Base-by-base conservation (phyloP, 2,113 vertebrate genomes). In the Hoplias malabaricus region DNA sequence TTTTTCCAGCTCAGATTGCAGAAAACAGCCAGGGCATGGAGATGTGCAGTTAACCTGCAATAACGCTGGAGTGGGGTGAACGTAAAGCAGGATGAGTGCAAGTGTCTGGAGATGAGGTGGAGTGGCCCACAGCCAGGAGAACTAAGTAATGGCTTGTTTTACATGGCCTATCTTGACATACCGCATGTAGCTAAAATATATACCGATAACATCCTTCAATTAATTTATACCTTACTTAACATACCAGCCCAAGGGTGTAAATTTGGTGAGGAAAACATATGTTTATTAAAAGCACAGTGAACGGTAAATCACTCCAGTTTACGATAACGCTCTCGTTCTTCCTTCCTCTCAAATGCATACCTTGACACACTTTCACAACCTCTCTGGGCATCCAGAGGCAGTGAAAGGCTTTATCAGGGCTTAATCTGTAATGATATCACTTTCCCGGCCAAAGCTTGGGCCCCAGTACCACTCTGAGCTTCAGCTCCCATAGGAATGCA, bases 341-440 rank as follows among this genome's bases (percentile, higher is more conserved):
- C 25, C 7, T 66, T 40, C 66, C 23, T n/a, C 25, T 11, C 9
- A 29, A 54, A 2, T 19, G 13, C 46, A 66, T 53, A 69, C 65
- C 27, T 56, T 16, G 25, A 69, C 38, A 33, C 29, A 63, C 33
- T 50, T 31, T 42, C 62, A 67, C 31, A 19, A 33, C 31, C 23
- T 29, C 5, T 53, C 13, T 42, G 36, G 21, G 48, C 36, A 62
- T 75, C 46, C 48, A 56, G 65, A 66, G 36, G 12, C 56, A 61
- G 65, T 29, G 13, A 34, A 31, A 38, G 56, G 38, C 14, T 73
- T 80, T 85, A 81, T 84, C 61, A 57, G 33, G 61, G 48, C 21
- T 65, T 84, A 82, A 85, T 85, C 83, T 34, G 82, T 68, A 81
- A 83, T 84, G 78, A 80, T 82, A 73, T 86, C 83, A 82, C 70